These are phyloP conservation scores for Acrobeloides nanus DNA, from an alignment of 2,888 invertebrate genomes.

Conservation along the genomic window DNA sequence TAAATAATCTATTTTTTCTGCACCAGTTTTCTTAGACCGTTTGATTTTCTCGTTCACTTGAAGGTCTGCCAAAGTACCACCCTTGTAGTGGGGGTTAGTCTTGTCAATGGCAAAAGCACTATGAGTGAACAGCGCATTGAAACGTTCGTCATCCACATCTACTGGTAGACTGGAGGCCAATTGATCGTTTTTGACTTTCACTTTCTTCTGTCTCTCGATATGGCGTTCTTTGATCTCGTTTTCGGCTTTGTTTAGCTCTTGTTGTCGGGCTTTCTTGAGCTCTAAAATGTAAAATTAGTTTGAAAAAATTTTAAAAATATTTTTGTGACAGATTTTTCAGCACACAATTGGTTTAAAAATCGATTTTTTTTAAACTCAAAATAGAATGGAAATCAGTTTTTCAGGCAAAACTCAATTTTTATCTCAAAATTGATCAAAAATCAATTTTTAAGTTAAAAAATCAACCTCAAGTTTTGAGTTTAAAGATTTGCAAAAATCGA, in stretches of 20 bases:
- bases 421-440: too few relatives aligned
- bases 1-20: too few relatives aligned
- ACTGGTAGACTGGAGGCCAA: slow-evolving; percentile 25
- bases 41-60: slow-evolving; percentile 20
- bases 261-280: background rate
- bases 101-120: slow-evolving; percentile 46
- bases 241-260: slow-evolving; percentile 8
- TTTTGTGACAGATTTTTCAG: slow-evolving; percentile 9
- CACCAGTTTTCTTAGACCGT: slow-evolving; percentile 1
- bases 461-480: too few relatives aligned
- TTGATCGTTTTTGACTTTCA: slow-evolving; percentile 15
- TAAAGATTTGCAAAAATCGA: too few relatives aligned
- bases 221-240: background rate
- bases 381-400: too few relatives aligned
- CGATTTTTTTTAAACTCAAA: too few relatives aligned
- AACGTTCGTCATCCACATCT: slow-evolving; percentile 33
- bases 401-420: too few relatives aligned
- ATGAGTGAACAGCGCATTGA: slow-evolving; percentile 45
- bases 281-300: background rate
- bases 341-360: too few relatives aligned
- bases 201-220: slow-evolving; percentile 3
- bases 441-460: too few relatives aligned
- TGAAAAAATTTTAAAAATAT: background rate
- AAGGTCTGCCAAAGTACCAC: slow-evolving; percentile 25
- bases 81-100: slow-evolving; percentile 22